These are phyloP conservation scores for Drosophila engyochracea DNA, from an alignment of 2,888 invertebrate species.

Conservation along the genomic window DNA sequence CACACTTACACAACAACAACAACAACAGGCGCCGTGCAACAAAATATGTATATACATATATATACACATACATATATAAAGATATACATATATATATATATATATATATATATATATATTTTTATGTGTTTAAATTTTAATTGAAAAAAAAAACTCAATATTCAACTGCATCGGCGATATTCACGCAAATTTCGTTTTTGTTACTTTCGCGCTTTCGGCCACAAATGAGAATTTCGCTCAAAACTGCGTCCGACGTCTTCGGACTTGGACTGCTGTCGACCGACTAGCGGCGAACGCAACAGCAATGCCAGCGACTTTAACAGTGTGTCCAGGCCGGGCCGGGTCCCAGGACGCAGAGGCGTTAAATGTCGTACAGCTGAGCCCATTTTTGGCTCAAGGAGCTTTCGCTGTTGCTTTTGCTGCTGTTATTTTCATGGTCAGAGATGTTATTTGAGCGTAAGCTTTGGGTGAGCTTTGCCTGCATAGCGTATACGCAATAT, in stretches of 20 bases:
- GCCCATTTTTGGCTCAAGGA: constrained; percentile 33
- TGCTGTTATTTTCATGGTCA: constrained; percentile 5
- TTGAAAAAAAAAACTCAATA: not conserved
- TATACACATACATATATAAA: constrained; percentile 9
- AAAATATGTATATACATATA: constrained; percentile 35
- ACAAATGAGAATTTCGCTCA: constrained; percentile 29
- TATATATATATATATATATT: not conserved
- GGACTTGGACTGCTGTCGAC: constrained; percentile 70
- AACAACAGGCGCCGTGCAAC: constrained; percentile 37
- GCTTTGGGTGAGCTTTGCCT: constrained; percentile 43
- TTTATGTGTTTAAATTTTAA: constrained; percentile 1
- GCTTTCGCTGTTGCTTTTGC: constrained; percentile 27
- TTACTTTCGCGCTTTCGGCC: constrained; percentile 35
- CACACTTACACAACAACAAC: constrained; percentile 54
- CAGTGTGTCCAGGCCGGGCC: constrained; percentile 17
- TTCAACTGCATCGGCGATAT: constrained; percentile 2
- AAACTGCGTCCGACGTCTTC: constrained; percentile 64
- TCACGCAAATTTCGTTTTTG: constrained; percentile 5
- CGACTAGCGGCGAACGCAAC: constrained; percentile 54
- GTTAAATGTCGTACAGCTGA: constrained; percentile 44
- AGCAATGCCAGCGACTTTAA: constrained; percentile 20
- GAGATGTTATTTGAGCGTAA: constrained; percentile 28
- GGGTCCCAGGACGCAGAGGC: constrained; percentile 46
- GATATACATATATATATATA: not conserved
- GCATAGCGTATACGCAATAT: constrained; percentile 58